Evolutionary conservation across 2,888 invertebrate species (phyloP).

Genomic region (Saturnia japonica): DNA sequence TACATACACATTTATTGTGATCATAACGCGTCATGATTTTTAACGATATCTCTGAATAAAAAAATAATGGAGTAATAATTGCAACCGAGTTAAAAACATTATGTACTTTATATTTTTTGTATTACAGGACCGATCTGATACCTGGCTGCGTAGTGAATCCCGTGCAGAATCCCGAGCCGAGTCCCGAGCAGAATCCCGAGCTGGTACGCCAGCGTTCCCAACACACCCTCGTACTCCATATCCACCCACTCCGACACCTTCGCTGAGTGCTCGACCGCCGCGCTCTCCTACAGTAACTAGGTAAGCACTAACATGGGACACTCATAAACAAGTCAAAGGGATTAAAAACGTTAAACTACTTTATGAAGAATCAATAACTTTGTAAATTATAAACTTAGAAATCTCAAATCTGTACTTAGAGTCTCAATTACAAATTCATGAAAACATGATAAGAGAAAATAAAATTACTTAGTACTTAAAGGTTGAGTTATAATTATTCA

Average conservation of each 20-base stretch:
- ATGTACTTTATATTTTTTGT: too few relatives aligned
- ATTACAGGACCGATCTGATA: conserved; percentile 83
- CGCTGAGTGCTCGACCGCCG: conserved; percentile 87
- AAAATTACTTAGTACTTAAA: too few relatives aligned
- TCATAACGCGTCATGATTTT: background rate
- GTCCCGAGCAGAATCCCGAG: conserved; percentile 86
- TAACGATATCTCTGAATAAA: background rate
- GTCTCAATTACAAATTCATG: too few relatives aligned
- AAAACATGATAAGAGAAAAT: too few relatives aligned
- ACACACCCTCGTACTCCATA: conserved; percentile 95
- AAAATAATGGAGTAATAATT: background rate
- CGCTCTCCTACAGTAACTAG: conserved; percentile 86
- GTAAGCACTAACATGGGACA: conserved; percentile 36
- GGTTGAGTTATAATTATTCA: too few relatives aligned
- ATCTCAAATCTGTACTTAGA: too few relatives aligned
- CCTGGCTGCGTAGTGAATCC: conserved; percentile 69
- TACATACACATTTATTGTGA: background rate
- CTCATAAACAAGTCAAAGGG: too few relatives aligned
- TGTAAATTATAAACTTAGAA: too few relatives aligned
- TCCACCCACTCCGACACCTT: conserved; percentile 88
- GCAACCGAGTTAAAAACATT: too few relatives aligned
- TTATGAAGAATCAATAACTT: too few relatives aligned
- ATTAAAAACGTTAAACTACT: too few relatives aligned
- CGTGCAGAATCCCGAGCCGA: conserved; percentile 84
- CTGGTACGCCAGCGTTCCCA: conserved; percentile 96